Percentiles rank a stretch among this genome's conserved stretches.
These are phyloP conservation scores for Scrobipalpa atriplicella DNA, from an alignment of 2,888 invertebrate genomes.

Conservation along the genomic window DNA sequence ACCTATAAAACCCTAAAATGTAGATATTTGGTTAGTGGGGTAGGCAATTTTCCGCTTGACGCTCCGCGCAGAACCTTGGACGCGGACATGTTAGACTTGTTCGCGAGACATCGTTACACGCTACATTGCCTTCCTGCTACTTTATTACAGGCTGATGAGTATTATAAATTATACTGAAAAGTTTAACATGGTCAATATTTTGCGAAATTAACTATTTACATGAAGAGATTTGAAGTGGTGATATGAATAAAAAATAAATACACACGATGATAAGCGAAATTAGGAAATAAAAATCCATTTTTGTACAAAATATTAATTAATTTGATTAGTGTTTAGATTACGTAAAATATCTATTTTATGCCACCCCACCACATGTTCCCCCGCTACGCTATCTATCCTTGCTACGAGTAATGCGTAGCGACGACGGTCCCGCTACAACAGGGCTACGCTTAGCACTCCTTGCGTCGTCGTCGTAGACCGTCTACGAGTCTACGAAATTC, in stretches of 20 bases:
- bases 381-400: background rate
- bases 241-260: too few species aligned
- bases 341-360: too few species aligned
- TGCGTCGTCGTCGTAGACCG: background rate
- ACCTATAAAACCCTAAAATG: background rate
- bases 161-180: background rate
- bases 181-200: too few species aligned
- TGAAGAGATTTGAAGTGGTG: too few species aligned
- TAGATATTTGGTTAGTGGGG: background rate
- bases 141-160: background rate
- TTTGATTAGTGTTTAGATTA: too few species aligned
- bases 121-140: constrained; percentile 45
- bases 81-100: constrained; percentile 1
- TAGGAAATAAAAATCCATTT: too few species aligned
- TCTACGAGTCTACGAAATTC: background rate
- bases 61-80: background rate
- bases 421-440: background rate
- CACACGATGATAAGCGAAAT: too few species aligned
- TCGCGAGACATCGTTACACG: constrained; percentile 73
- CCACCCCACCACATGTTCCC: too few species aligned
- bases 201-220: too few species aligned
- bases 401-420: background rate
- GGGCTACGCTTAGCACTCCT: too few species aligned
- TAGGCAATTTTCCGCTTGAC: too few species aligned
- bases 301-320: too few species aligned